phyloP scores from a whole-genome alignment of 2,888 invertebrate genomes.

The Rhodophaea formosa region DNA sequence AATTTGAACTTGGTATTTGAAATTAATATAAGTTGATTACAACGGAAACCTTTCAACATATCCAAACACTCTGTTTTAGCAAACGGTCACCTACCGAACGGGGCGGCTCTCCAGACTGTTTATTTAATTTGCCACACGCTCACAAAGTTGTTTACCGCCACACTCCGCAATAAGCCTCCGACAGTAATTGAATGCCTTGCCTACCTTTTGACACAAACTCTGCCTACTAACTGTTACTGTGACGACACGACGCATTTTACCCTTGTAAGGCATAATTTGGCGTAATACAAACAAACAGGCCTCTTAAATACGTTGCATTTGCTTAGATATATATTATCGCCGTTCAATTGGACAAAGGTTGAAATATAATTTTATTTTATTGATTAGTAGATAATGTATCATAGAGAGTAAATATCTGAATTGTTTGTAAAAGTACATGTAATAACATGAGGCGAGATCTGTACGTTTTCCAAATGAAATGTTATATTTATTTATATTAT shows the following conservation, averaged over 20 bases:
- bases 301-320: background rate
- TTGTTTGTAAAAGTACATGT: too few relatives aligned
- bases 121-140: constrained; percentile 45
- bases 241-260: background rate
- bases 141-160: constrained; percentile 39
- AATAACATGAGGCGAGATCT: too few relatives aligned
- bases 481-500: too few relatives aligned
- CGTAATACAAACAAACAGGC: background rate
- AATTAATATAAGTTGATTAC: background rate
- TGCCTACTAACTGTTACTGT: constrained; percentile 2
- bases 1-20: background rate
- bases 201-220: constrained; percentile 33
- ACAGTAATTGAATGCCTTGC: constrained; percentile 34
- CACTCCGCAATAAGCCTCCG: constrained; percentile 26
- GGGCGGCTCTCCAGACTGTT: constrained; percentile 31
- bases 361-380: too few relatives aligned
- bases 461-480: too few relatives aligned
- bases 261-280: background rate
- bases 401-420: too few relatives aligned
- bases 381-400: too few relatives aligned
- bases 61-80: constrained; percentile 2
- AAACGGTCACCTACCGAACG: constrained; percentile 18
- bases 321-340: too few relatives aligned
- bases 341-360: background rate
- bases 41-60: background rate